Evolutionary conservation across 2,113 vertebrate species (phyloP).

Genomic region (Crotalus horridus): DNA sequence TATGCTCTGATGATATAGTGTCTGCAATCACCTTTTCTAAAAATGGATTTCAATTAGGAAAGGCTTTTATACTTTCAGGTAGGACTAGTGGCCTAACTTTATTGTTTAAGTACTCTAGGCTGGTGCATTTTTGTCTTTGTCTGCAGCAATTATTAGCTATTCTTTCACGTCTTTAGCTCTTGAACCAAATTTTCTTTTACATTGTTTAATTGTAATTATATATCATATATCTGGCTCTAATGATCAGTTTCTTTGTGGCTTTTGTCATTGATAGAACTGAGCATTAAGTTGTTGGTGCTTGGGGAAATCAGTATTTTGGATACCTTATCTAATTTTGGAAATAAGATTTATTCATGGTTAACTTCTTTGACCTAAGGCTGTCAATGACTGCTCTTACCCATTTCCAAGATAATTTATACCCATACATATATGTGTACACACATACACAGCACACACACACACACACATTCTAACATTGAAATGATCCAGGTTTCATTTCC

Average conservation of each 20-base stretch:
- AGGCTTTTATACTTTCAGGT: background rate
- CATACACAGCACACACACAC: too few relatives aligned
- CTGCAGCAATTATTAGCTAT: background rate
- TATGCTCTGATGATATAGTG: background rate
- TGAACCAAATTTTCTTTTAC: background rate
- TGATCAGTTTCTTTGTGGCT: background rate
- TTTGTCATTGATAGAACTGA: background rate
- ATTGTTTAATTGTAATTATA: background rate
- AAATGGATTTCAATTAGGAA: background rate
- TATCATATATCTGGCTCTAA: background rate
- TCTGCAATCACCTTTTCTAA: background rate
- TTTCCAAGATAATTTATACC: background rate
- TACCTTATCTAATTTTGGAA: background rate
- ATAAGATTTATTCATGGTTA: background rate
- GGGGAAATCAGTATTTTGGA: background rate
- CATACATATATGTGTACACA: too few relatives aligned
- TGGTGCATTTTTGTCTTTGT: background rate
- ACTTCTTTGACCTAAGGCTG: background rate
- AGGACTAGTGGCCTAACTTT: background rate
- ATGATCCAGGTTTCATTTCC: background rate
- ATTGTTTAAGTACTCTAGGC: background rate
- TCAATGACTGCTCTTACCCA: background rate
- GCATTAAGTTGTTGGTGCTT: background rate
- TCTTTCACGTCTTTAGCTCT: background rate
- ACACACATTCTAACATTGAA: background rate